A percentile compares a stretch with the other conserved stretches of the same genome.
Conservation (phyloP, 2,797 vertebrate genomes). For the Microctenopoma stevenorrisi region DNA sequence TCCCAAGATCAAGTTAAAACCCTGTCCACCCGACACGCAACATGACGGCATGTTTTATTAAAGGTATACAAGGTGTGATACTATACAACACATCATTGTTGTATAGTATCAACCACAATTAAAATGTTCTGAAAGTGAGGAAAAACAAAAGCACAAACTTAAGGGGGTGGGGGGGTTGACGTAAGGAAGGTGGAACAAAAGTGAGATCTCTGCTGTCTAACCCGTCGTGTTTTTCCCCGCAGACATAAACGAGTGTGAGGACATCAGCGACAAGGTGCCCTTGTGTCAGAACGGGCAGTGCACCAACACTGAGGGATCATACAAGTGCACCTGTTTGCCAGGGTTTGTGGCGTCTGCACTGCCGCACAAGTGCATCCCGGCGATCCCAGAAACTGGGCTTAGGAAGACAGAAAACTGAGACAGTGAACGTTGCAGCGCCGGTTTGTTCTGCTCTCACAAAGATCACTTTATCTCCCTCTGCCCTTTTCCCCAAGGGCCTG, state of each 20-base stretch:
- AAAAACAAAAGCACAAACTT: too few species aligned
- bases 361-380: conserved; percentile 87
- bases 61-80: conserved; percentile 39
- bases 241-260: conserved; percentile 96
- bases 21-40: conserved; percentile 57
- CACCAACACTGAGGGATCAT: conserved; percentile 93
- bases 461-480: conserved; percentile 37
- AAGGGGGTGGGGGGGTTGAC: too few species aligned
- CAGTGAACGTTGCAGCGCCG: conserved; percentile 30
- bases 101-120: too few species aligned
- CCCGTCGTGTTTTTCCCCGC: conserved; percentile 39
- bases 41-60: conserved; percentile 63
- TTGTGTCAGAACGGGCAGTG: conserved; percentile 90
- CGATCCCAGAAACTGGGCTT: conserved; percentile 63
- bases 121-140: too few species aligned
- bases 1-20: conserved; percentile 40
- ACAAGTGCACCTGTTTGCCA: conserved; percentile 89
- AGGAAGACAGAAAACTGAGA: conserved; percentile 74
- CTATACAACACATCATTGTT: conserved; percentile 26
- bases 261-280: conserved; percentile 85
- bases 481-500: conserved; percentile 45
- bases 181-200: too few species aligned
- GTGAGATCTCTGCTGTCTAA: conserved; percentile 45
- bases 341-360: conserved; percentile 86
- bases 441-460: conserved; percentile 47